A percentile compares a stretch with the other conserved stretches of the same genome.
phyloP scores from a whole-genome alignment of 2,888 invertebrate species.

The Cephonodes hylas region DNA sequence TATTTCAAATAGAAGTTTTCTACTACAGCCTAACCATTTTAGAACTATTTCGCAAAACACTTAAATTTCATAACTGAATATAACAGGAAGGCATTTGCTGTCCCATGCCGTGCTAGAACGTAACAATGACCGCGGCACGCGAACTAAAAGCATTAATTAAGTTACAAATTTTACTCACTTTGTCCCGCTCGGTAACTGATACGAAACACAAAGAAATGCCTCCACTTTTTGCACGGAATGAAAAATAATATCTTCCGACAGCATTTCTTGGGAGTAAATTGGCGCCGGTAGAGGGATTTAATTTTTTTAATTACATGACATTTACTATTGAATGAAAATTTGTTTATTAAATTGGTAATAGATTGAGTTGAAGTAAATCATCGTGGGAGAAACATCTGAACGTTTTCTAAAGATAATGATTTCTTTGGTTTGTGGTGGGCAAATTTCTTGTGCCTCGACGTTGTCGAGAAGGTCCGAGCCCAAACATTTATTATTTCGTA shows the following conservation, averaged over 20 bases:
- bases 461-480: too few species aligned
- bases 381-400: too few species aligned
- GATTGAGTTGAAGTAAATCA: too few species aligned
- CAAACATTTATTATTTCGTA: too few species aligned
- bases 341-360: too few species aligned
- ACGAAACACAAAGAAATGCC: constrained; percentile 14
- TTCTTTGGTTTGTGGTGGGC: too few species aligned
- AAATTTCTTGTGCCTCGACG: too few species aligned
- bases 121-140: constrained; percentile 30
- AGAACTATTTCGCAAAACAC: background rate
- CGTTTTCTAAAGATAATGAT: too few species aligned
- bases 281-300: background rate
- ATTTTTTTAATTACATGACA: background rate
- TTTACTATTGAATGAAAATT: too few species aligned
- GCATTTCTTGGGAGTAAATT: background rate
- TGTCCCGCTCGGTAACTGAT: constrained; percentile 21
- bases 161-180: constrained; percentile 43
- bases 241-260: constrained; percentile 1
- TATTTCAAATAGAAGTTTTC: too few species aligned
- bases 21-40: too few species aligned
- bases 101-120: background rate
- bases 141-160: constrained; percentile 44
- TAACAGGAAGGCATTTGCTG: background rate
- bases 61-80: background rate
- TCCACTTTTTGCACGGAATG: background rate